phyloP scores from a whole-genome alignment of 2,113 vertebrate genomes.

The Neopipo cinnamomea region DNA sequence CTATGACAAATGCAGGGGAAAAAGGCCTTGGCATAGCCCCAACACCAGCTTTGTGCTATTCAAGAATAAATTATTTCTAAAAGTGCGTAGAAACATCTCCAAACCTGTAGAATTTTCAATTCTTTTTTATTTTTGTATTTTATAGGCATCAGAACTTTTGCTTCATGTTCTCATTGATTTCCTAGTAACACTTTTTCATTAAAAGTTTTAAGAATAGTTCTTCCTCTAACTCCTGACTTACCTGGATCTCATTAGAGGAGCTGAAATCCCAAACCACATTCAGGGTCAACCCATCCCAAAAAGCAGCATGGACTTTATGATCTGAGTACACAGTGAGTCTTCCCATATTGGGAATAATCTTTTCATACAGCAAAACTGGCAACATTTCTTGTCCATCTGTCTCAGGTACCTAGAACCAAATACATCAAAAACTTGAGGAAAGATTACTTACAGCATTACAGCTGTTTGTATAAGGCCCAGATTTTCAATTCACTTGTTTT shows the following conservation, averaged over 20 bases:
- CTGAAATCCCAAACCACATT: constrained; percentile 74
- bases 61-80: neutral
- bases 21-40: neutral
- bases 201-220: neutral
- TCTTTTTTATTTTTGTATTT: neutral
- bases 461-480: neutral
- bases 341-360: constrained; percentile 56
- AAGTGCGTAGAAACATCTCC: neutral
- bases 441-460: neutral
- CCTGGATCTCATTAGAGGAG: constrained; percentile 50
- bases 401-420: constrained; percentile 56
- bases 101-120: neutral
- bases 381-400: constrained; percentile 41
- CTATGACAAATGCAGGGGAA: neutral
- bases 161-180: neutral
- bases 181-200: neutral
- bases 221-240: neutral
- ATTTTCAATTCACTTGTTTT: neutral
- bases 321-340: constrained; percentile 73
- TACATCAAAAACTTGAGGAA: neutral
- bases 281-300: constrained; percentile 68
- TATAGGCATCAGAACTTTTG: neutral
- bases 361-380: constrained; percentile 67
- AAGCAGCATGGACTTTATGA: constrained; percentile 68
- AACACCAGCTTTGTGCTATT: neutral